phyloP scores from a whole-genome alignment of 2,888 invertebrate species.

The Campaea margaritaria region DNA sequence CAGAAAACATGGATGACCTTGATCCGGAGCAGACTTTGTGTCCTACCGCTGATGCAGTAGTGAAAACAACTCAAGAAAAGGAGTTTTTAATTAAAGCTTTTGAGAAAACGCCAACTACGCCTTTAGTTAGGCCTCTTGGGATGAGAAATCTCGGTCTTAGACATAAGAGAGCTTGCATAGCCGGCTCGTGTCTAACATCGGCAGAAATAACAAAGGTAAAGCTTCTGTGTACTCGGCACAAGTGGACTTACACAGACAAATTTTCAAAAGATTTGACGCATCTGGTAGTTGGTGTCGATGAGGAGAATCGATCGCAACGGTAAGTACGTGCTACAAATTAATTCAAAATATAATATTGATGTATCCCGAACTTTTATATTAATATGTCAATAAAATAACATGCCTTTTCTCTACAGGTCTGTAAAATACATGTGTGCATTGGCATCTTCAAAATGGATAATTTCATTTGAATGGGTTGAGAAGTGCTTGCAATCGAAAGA shows the following conservation, averaged over 20 bases:
- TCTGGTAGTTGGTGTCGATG: conserved; percentile 75
- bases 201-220: conserved; percentile 60
- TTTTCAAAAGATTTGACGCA: conserved; percentile 72
- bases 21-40: conserved; percentile 67
- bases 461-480: conserved; percentile 83
- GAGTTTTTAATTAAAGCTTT: conserved; percentile 74
- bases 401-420: conserved; percentile 61
- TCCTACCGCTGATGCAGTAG: conserved; percentile 53
- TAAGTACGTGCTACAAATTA: conserved; percentile 43
- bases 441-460: conserved; percentile 85
- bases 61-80: conserved; percentile 72
- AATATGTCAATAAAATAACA: too few relatives aligned
- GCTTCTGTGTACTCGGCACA: conserved; percentile 57
- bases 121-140: conserved; percentile 41
- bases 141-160: conserved; percentile 39
- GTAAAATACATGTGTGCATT: conserved; percentile 85
- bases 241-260: conserved; percentile 66
- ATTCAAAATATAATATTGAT: too few relatives aligned
- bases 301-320: conserved; percentile 74
- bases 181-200: conserved; percentile 65
- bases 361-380: too few relatives aligned
- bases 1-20: conserved; percentile 47
- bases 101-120: conserved; percentile 57
- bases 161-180: conserved; percentile 57
- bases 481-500: conserved; percentile 71